phyloP scores from a whole-genome alignment of 2,888 invertebrate genomes.

The Nasonovia ribisnigri region DNA sequence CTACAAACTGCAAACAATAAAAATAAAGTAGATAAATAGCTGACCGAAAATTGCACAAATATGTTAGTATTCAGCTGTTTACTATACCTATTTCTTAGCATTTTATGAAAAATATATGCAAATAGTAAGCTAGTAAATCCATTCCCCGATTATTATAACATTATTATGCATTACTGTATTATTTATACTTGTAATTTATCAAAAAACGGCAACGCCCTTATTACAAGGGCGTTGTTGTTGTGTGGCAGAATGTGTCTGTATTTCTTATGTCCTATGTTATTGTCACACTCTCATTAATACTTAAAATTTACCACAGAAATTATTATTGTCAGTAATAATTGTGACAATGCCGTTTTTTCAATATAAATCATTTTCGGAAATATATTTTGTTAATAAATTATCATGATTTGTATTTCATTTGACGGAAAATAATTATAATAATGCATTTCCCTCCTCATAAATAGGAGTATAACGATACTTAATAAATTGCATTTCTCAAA shows the following conservation, averaged over 20 bases:
- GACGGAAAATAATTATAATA: not conserved
- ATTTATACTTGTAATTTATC: not conserved
- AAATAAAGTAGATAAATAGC: not conserved
- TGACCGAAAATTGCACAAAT: not conserved
- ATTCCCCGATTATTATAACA: not conserved
- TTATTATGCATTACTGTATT: not conserved
- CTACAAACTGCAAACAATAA: not conserved
- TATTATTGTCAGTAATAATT: not conserved
- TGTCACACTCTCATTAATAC: slow-evolving; percentile 12
- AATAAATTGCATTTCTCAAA: not conserved
- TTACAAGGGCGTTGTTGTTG: slow-evolving; percentile 34
- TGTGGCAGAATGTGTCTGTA: not conserved
- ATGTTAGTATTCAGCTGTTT: not conserved
- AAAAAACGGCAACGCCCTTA: slow-evolving; percentile 32
- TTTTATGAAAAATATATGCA: not conserved
- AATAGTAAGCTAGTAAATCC: not conserved
- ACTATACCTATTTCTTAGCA: not conserved
- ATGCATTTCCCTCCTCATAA: not conserved
- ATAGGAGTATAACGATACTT: not conserved
- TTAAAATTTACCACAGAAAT: not conserved
- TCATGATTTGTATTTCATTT: not conserved
- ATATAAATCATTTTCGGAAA: not conserved
- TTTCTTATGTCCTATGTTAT: slow-evolving; percentile 5
- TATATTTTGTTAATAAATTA: not conserved
- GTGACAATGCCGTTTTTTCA: not conserved